Evolutionary conservation across 53 echinoderm and acorn worm genomes (phyloP), one percentile per base, ranked within the genome.

Genomic region (Echinarachnius parma): DNA sequence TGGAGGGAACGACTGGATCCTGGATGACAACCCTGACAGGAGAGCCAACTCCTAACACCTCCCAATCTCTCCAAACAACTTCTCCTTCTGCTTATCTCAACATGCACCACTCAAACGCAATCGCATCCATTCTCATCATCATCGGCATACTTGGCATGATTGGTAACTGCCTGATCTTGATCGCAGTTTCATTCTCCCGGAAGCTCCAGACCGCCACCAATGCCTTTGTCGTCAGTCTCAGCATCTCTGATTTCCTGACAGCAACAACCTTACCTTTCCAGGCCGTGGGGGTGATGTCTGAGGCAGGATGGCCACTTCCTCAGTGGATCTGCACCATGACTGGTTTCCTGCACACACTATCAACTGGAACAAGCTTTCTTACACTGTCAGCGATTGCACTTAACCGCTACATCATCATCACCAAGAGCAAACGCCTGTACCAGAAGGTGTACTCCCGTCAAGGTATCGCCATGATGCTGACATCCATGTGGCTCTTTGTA

Each of bases 151-250:
- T 75, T 0, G 82, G 82, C 2, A 57, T 64, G 8, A 46, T 58
- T 2, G 82, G 82, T 0, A 82, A 82, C 76, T 65, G 56, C 9
- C 18, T 82, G 20, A 59, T 82, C 4, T 64, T 82, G 24, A 31
- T 65, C 8, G 82, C 82, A 3, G 65, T 82, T 18, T 31, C 34
- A 0, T 20, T 75, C 31, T 75, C 64, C 35, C 36, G 46, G 37
- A 64, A 64, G 23, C 76, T 82, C 4, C 62, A 75, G 47, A 82
- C 75, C 13, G 53, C 64, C 23, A 82, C 82, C 31, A 82, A 82
- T 28, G 66, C 61, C 13, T 66, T 82, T 36, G 76, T 82, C 22
- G 82, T 76, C n/a, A 82, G 70, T 26, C 82, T 82, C 25, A 56
- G 63, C 21, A 64, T 82, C 7, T 75, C 82, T 58, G 82, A 82